Evolutionary conservation across 2,888 invertebrate species (phyloP).

Genomic region (Fragum sueziense): DNA sequence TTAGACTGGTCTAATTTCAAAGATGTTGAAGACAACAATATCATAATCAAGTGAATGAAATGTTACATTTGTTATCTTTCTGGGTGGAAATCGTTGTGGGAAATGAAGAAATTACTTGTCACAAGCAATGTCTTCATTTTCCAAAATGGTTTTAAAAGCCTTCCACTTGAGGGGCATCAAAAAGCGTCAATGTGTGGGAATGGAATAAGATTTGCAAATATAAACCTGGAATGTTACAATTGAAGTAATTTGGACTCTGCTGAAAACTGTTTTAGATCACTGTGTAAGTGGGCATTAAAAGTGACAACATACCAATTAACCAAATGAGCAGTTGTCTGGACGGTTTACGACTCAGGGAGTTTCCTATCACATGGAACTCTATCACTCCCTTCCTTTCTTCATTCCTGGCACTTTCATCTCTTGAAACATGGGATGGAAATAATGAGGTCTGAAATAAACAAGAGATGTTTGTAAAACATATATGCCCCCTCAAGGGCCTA

Average conservation of each 20-base stretch:
- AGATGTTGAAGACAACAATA: background rate
- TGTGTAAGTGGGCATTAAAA: no score
- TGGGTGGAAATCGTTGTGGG: background rate
- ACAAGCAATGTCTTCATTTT: background rate
- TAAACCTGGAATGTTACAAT: no score
- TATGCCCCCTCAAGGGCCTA: no score
- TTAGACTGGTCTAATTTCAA: background rate
- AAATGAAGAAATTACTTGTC: background rate
- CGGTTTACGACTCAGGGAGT: conserved; percentile 90
- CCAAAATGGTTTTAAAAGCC: no score
- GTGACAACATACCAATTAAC: conserved; percentile 87
- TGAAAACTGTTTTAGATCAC: no score
- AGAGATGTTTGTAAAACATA: no score
- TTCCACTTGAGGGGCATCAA: background rate
- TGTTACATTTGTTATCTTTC: no score
- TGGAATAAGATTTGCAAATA: background rate
- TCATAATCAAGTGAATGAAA: no score
- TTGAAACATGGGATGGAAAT: conserved; percentile 85
- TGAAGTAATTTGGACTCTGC: no score
- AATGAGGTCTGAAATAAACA: conserved; percentile 54
- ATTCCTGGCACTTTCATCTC: conserved; percentile 94
- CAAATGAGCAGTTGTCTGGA: conserved; percentile 96
- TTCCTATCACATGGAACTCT: conserved; percentile 96
- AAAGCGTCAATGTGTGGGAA: background rate
- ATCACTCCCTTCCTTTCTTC: conserved; percentile 95